Percentiles rank a stretch among this genome's conserved stretches.
Evolutionary conservation across 2,113 vertebrate species (phyloP).

Genomic region (Copsychus sechellarum): DNA sequence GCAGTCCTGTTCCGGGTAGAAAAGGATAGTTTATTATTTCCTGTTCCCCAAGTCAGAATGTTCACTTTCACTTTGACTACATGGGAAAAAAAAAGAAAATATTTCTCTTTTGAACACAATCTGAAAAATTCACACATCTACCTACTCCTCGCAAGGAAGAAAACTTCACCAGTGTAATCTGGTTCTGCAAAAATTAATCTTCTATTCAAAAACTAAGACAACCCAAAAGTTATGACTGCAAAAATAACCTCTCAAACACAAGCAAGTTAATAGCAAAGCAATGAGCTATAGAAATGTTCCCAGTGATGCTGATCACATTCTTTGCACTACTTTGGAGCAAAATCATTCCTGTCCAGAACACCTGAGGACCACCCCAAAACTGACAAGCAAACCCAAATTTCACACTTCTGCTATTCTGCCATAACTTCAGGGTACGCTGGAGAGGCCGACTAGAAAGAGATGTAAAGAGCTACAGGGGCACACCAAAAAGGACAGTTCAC

Average conservation of each 20-base stretch:
- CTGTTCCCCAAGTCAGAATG: background rate
- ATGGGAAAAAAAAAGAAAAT: background rate
- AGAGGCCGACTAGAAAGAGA: background rate
- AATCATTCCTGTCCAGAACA: background rate
- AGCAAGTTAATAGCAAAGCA: background rate
- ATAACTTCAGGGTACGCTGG: background rate
- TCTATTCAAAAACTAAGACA: background rate
- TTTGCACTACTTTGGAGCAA: background rate
- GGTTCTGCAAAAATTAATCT: background rate
- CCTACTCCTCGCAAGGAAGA: background rate
- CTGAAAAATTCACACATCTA: background rate
- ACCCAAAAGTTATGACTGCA: background rate
- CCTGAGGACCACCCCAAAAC: background rate
- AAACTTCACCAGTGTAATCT: background rate
- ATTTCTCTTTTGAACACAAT: slow-evolving; percentile 11
- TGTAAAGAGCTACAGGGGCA: background rate
- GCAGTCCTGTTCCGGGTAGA: background rate
- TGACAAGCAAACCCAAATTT: background rate
- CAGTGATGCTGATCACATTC: background rate
- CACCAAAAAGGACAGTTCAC: background rate
- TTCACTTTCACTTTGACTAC: slow-evolving; percentile 59
- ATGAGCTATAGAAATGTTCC: background rate
- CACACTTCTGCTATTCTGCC: background rate
- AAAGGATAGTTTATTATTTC: background rate
- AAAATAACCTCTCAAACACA: background rate